These are phyloP conservation scores for Athene cunicularia DNA, from an alignment of 2,113 vertebrate genomes.

Conservation along the genomic window DNA sequence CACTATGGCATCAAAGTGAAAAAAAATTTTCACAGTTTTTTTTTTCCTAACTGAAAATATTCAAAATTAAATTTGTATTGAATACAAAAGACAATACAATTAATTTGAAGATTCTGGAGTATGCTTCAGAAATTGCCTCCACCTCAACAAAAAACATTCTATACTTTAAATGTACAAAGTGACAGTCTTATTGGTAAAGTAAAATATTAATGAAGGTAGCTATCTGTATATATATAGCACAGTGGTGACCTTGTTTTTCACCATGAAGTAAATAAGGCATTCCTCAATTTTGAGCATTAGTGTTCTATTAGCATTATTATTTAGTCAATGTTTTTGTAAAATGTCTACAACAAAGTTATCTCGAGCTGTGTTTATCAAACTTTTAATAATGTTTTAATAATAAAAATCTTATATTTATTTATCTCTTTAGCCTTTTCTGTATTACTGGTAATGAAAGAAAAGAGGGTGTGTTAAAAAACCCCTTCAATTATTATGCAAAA, in stretches of 20 bases:
- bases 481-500: constrained; percentile 59
- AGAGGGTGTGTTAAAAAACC: neutral
- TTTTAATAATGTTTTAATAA: neutral
- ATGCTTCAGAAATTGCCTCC: neutral
- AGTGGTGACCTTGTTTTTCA: neutral
- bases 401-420: neutral
- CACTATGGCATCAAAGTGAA: neutral
- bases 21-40: neutral
- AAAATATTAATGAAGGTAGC: neutral
- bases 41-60: neutral
- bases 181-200: neutral
- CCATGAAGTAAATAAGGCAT: neutral
- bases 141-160: neutral
- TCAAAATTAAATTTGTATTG: neutral
- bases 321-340: neutral
- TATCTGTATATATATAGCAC: neutral
- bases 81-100: neutral
- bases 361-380: neutral
- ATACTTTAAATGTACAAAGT: neutral
- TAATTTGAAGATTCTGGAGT: neutral
- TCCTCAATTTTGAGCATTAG: neutral
- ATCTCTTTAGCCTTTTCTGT: neutral
- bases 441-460: neutral
- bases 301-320: neutral
- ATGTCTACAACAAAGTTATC: neutral